A percentile compares a stretch with the other conserved stretches of the same genome.
Evolutionary conservation across 2,888 invertebrate genomes (phyloP).

Genomic region (Loripinus fragilis): DNA sequence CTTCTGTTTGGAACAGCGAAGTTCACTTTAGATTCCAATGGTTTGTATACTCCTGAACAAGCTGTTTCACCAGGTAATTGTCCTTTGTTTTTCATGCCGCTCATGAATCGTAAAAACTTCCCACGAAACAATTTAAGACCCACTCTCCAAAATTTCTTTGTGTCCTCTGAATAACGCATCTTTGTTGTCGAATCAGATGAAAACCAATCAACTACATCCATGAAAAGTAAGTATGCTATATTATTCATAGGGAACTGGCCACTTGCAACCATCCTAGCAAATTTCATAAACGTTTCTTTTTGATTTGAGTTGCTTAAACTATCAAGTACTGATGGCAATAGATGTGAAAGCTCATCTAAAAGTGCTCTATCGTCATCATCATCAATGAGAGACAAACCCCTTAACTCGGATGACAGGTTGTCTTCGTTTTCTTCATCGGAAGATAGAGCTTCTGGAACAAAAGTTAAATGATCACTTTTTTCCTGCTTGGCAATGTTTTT

Average conservation of each 20-base stretch:
- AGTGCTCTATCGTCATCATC: background rate
- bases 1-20: slow-evolving; percentile 41
- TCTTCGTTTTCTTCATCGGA: too few relatives aligned
- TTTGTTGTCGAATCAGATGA: slow-evolving; percentile 20
- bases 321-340: slow-evolving; percentile 23
- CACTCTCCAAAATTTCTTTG: slow-evolving; percentile 39
- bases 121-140: slow-evolving; percentile 39
- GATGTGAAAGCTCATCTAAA: background rate
- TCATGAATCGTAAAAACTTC: slow-evolving; percentile 43
- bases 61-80: slow-evolving; percentile 1
- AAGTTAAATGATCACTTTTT: too few relatives aligned
- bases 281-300: slow-evolving; percentile 28
- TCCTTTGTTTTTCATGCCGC: slow-evolving; percentile 43
- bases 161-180: slow-evolving; percentile 42
- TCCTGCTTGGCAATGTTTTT: too few relatives aligned
- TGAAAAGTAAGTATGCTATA: slow-evolving; percentile 43
- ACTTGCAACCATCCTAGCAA: slow-evolving; percentile 15
- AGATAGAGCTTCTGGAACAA: too few relatives aligned
- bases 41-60: background rate
- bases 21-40: slow-evolving; percentile 32
- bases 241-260: slow-evolving; percentile 36
- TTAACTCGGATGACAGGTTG: too few relatives aligned
- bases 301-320: background rate
- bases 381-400: too few relatives aligned
- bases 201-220: slow-evolving; percentile 49